Percentiles rank a stretch among this genome's conserved stretches.
phyloP scores from a whole-genome alignment of 2,888 invertebrate species.

The Conistra vaccinii region DNA sequence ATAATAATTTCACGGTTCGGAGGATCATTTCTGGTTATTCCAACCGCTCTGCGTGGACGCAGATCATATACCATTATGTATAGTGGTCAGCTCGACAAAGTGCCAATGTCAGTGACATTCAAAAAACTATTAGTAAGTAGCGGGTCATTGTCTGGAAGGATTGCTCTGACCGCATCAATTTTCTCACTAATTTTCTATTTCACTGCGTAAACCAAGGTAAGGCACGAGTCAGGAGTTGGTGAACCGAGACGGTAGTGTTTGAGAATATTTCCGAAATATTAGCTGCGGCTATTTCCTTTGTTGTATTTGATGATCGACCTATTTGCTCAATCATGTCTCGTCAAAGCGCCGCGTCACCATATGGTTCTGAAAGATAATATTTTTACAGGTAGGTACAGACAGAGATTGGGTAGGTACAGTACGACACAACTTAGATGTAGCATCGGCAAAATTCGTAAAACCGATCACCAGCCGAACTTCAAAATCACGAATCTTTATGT shows the following conservation, averaged over 20 bases:
- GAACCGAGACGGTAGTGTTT: conserved; percentile 69
- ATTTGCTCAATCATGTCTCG: conserved; percentile 23
- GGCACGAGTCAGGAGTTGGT: conserved; percentile 82
- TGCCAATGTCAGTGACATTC: conserved; percentile 79
- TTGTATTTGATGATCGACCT: conserved; percentile 14
- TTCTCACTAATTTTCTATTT: conserved; percentile 88
- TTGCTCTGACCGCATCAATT: conserved; percentile 84
- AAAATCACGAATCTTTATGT: too few relatives aligned
- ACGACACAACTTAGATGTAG: too few relatives aligned
- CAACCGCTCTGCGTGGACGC: conserved; percentile 63
- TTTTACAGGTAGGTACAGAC: too few relatives aligned
- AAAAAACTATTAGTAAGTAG: conserved; percentile 74
- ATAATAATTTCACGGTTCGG: conserved; percentile 71
- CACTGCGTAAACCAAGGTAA: conserved; percentile 83
- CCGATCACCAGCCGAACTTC: too few relatives aligned
- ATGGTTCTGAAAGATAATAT: too few relatives aligned
- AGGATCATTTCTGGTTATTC: conserved; percentile 64
- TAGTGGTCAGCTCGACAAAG: conserved; percentile 52
- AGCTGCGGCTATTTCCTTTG: conserved; percentile 15
- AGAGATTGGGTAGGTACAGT: too few relatives aligned
- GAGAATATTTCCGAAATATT: conserved; percentile 44
- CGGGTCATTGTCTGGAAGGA: conserved; percentile 76
- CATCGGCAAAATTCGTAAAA: too few relatives aligned
- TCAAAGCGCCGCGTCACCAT: too few relatives aligned
- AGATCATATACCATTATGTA: conserved; percentile 47